phyloP scores from a whole-genome alignment of 2,797 vertebrate genomes.

The Dromococcyx pavoninus region DNA sequence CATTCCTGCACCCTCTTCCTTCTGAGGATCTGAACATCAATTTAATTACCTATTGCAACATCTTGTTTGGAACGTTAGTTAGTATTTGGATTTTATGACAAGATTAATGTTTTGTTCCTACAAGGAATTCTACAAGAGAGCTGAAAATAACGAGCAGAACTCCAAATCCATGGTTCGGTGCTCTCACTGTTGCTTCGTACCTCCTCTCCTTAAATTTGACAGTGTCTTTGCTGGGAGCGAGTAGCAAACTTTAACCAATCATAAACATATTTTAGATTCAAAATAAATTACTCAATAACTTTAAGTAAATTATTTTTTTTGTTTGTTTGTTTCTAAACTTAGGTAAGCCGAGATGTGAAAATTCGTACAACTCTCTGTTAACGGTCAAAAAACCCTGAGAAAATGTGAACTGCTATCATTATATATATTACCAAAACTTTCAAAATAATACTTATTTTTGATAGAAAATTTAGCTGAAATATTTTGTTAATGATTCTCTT shows the following conservation, averaged over 20 bases:
- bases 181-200: not conserved
- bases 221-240: not conserved
- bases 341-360: not conserved
- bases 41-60: not conserved
- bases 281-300: not conserved
- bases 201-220: not conserved
- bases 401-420: not conserved
- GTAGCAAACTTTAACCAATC: not conserved
- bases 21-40: not conserved
- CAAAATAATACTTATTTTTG: not conserved
- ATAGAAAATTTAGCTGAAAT: not conserved
- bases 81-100: not conserved
- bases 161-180: not conserved
- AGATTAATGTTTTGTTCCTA: not conserved
- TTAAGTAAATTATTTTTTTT: not conserved
- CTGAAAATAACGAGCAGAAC: not conserved
- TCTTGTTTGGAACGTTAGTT: not conserved
- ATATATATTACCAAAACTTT: not conserved
- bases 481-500: not conserved
- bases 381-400: not conserved
- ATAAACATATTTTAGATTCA: accelerated
- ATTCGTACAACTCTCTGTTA: not conserved
- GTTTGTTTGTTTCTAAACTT: no score
- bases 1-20: not conserved
- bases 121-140: not conserved